Percentiles rank a stretch among this genome's conserved stretches.
phyloP scores from a whole-genome alignment of 2,797 vertebrate species.

The Gallinago stenura region DNA sequence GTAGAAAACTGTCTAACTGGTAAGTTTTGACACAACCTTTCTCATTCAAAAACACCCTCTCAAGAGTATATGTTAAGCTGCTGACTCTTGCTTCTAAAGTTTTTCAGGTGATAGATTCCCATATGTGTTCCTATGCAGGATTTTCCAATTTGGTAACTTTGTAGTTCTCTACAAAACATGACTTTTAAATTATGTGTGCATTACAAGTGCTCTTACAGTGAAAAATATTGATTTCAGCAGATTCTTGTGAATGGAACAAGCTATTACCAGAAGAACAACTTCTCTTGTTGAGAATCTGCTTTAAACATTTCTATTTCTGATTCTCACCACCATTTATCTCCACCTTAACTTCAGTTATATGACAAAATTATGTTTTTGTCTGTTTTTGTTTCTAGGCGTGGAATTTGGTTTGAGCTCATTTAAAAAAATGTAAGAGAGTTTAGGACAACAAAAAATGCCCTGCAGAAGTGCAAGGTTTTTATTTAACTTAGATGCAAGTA shows the following conservation, averaged over 20 bases:
- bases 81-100: background rate
- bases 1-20: background rate
- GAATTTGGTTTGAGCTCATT: background rate
- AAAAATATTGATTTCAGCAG: background rate
- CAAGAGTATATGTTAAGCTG: background rate
- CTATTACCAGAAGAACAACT: background rate
- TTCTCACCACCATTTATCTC: background rate
- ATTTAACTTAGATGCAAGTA: background rate
- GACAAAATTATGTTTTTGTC: background rate
- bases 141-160: background rate
- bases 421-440: background rate
- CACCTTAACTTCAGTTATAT: background rate
- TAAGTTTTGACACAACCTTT: background rate
- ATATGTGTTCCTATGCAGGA: background rate
- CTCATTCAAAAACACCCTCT: background rate
- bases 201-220: background rate
- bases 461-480: background rate
- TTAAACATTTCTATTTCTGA: background rate
- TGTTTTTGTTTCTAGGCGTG: background rate
- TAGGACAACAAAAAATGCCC: background rate
- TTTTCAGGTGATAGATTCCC: background rate
- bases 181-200: background rate
- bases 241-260: background rate
- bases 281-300: background rate
- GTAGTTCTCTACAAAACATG: background rate